A percentile compares a stretch with the other conserved stretches of the same genome.
Conservation (phyloP, 2,797 vertebrate genomes). For the Odontamblyopus lacepedii region DNA sequence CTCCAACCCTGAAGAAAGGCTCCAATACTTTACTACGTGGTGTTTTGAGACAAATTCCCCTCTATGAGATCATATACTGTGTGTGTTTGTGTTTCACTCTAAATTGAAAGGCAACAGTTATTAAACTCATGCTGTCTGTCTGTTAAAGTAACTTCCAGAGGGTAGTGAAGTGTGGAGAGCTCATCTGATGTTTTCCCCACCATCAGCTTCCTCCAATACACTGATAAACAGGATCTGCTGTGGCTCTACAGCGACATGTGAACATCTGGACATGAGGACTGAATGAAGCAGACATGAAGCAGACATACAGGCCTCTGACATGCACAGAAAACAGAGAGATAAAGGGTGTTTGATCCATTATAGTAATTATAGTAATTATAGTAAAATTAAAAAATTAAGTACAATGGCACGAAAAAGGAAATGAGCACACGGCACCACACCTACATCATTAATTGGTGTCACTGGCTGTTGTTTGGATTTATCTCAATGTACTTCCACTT, state of each 20-base stretch:
- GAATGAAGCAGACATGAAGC: constrained; percentile 14
- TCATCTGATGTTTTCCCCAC: constrained; percentile 3
- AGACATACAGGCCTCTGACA: background rate
- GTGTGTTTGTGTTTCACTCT: constrained; percentile 8
- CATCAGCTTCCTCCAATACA: constrained; percentile 16
- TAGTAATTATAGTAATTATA: no score
- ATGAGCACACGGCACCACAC: no score
- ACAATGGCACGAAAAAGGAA: background rate
- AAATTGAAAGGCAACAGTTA: constrained; percentile 23
- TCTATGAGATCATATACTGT: background rate
- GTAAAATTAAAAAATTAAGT: background rate
- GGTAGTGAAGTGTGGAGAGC: constrained; percentile 15
- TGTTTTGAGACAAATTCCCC: background rate
- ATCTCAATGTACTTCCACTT: background rate
- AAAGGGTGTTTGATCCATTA: background rate
- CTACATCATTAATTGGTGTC: background rate
- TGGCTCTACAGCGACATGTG: constrained; percentile 18
- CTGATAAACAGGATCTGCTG: constrained; percentile 22
- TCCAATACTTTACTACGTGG: background rate
- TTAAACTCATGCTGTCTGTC: constrained; percentile 10
- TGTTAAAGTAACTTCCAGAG: constrained; percentile 17
- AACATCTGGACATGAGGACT: constrained; percentile 10
- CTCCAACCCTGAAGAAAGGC: no score
- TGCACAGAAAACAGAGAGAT: constrained; percentile 12
- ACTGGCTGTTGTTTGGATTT: background rate